Conservation (phyloP, 2,888 invertebrate species). For the Nephrotoma guestfalica region DNA sequence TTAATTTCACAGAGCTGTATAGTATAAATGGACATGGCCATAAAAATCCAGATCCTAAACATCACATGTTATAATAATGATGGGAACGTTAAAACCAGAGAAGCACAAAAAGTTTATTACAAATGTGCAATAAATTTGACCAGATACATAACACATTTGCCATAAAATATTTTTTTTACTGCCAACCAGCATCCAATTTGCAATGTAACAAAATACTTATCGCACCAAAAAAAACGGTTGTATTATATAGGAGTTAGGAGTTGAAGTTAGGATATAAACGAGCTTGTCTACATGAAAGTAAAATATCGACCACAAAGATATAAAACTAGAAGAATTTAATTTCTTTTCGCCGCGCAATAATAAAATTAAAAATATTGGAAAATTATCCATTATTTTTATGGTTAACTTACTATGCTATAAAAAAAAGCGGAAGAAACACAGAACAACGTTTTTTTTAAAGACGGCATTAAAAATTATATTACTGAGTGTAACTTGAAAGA, state of each 20-base stretch:
- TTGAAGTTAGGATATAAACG: neutral
- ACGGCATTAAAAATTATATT: neutral
- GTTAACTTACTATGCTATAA: neutral
- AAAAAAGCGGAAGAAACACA: neutral
- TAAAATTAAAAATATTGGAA: neutral
- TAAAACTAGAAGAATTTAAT: neutral
- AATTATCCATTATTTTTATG: neutral
- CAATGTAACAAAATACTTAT: neutral
- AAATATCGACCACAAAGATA: neutral
- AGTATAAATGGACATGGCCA: neutral
- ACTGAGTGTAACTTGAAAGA: neutral
- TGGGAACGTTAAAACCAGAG: neutral
- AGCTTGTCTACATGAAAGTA: neutral
- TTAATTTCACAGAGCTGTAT: neutral
- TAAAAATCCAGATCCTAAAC: neutral
- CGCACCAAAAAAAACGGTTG: neutral
- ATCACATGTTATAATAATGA: neutral
- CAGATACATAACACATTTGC: neutral
- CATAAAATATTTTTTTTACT: neutral
- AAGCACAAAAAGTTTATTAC: neutral
- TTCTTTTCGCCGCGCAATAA: neutral
- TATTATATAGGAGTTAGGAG: neutral
- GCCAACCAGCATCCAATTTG: neutral
- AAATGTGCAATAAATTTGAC: neutral
- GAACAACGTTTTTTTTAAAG: neutral